Evolutionary conservation across 2,113 vertebrate genomes (phyloP).

Genomic region (Lichenostomus cassidix): DNA sequence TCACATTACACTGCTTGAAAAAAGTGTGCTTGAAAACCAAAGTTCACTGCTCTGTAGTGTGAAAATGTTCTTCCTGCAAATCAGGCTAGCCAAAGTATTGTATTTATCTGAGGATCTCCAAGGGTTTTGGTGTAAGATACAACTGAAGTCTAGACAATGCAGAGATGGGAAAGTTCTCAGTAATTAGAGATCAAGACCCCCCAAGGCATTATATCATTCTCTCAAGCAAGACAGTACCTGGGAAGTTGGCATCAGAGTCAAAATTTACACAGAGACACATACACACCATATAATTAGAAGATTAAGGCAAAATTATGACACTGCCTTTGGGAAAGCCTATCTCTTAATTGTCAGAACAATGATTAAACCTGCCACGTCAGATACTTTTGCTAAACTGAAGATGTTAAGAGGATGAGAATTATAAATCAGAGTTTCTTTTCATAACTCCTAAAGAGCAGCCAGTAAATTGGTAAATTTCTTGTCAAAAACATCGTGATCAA

Average conservation of each 20-base stretch:
- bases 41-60: not conserved
- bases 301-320: slow-evolving; percentile 53
- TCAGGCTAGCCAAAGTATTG: not conserved
- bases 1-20: not conserved
- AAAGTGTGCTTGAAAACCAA: not conserved
- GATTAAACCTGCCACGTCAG: slow-evolving; percentile 10
- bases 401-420: not conserved
- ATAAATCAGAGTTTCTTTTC: not conserved
- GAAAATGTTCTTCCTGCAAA: not conserved
- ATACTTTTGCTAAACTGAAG: slow-evolving; percentile 1
- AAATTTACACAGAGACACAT: not conserved
- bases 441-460: not conserved
- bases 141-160: slow-evolving; percentile 22
- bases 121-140: not conserved
- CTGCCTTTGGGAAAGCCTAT: slow-evolving; percentile 48
- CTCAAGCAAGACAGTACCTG: slow-evolving; percentile 7
- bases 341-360: slow-evolving; percentile 11
- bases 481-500: not conserved
- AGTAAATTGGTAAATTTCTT: not conserved
- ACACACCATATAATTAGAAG: slow-evolving; percentile 41
- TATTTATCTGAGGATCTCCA: not conserved
- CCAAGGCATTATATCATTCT: slow-evolving; percentile 24
- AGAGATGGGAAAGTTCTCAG: slow-evolving; percentile 9
- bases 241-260: slow-evolving; percentile 23
- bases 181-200: slow-evolving; percentile 39